phyloP scores from a whole-genome alignment of 2,113 vertebrate genomes.

The Myrmecobius fasciatus region DNA sequence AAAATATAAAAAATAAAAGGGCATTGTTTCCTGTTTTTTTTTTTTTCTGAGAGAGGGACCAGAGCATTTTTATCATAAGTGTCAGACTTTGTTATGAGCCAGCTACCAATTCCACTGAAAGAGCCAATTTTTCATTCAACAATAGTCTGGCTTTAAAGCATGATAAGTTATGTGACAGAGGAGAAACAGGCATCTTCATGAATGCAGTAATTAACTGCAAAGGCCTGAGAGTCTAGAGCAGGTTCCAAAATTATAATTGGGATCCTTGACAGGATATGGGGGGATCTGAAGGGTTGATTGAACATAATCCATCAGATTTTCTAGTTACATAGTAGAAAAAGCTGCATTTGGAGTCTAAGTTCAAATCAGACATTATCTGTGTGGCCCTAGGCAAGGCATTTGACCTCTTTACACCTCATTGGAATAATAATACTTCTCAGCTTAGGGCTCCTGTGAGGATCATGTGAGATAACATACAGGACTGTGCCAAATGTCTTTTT shows the following conservation, averaged over 20 bases:
- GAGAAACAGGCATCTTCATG: not conserved
- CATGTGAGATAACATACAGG: not conserved
- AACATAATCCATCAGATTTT: not conserved
- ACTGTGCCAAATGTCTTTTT: not conserved
- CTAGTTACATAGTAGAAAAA: too few species aligned
- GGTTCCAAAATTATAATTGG: not conserved
- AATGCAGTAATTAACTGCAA: not conserved
- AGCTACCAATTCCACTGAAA: not conserved
- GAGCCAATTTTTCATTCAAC: not conserved
- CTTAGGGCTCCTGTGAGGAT: not conserved
- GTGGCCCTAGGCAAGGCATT: not conserved
- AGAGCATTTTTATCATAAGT: not conserved
- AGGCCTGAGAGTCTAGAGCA: not conserved
- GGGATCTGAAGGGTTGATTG: not conserved
- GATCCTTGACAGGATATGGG: not conserved
- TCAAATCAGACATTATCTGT: too few species aligned
- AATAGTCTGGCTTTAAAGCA: not conserved
- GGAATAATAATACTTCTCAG: not conserved
- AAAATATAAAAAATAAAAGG: conserved; percentile 19
- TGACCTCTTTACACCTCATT: not conserved
- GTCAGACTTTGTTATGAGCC: not conserved
- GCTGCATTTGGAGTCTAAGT: too few species aligned
- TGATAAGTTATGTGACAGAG: not conserved
- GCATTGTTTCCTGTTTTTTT: too few species aligned
- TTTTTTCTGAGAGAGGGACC: not conserved